Conservation (phyloP, 2,797 vertebrate genomes). For the Miopithecus talapoin region DNA sequence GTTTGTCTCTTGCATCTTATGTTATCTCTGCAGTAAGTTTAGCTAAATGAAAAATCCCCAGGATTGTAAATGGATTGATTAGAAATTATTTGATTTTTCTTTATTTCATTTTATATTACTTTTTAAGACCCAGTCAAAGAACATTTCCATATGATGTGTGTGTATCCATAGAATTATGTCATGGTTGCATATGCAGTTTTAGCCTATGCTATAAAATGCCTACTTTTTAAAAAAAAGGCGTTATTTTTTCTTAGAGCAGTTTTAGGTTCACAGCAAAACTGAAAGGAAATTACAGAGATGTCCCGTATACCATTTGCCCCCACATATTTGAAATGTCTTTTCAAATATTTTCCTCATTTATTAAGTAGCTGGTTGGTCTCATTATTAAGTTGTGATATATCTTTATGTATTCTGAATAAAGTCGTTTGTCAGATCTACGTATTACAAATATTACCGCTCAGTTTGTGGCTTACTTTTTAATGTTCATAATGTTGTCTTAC, state of each 20-base stretch:
- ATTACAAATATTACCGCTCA: neutral
- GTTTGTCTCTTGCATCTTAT: conserved; percentile 53
- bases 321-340: neutral
- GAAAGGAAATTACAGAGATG: neutral
- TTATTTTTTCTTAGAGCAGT: neutral
- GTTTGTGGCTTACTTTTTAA: neutral
- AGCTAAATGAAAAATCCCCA: conserved; percentile 73
- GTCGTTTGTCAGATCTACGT: neutral
- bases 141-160: neutral
- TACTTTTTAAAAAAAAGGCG: neutral
- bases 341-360: neutral
- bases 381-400: neutral
- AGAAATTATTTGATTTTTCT: conserved; percentile 70
- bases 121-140: neutral
- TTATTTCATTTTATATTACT: conserved; percentile 73
- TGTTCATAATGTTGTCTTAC: neutral
- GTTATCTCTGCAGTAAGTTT: conserved; percentile 79
- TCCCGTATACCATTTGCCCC: rapidly evolving
- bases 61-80: conserved; percentile 78
- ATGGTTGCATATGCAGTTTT: neutral
- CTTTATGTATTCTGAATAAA: neutral
- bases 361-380: neutral
- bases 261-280: neutral
- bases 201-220: neutral
- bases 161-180: neutral